Conservation (phyloP, 2,888 invertebrate species). For the Melanophora roralis region DNA sequence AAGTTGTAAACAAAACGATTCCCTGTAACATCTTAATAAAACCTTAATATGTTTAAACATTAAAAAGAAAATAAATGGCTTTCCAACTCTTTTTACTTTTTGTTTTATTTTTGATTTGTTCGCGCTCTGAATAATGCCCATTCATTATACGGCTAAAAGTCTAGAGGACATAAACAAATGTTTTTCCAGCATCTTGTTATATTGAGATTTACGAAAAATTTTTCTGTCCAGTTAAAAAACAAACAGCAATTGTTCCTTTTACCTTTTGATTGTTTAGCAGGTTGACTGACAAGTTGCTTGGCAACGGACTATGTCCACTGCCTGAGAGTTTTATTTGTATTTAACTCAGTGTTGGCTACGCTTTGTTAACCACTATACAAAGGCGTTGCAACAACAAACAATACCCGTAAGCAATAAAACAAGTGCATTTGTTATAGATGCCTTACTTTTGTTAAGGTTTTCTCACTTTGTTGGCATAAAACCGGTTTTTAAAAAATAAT, state of each 20-base stretch:
- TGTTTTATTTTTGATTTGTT: background rate
- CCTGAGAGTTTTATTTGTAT: constrained; percentile 1
- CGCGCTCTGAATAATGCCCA: constrained; percentile 41
- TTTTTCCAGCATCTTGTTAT: constrained; percentile 39
- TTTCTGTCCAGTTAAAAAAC: background rate
- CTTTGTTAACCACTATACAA: constrained; percentile 41
- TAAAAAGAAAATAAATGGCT: constrained; percentile 18
- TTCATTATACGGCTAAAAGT: constrained; percentile 45
- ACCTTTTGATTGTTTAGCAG: background rate
- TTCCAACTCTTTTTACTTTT: background rate
- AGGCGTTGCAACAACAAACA: constrained; percentile 6
- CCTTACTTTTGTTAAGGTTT: constrained; percentile 31
- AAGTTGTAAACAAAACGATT: constrained; percentile 34
- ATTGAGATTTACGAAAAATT: constrained; percentile 23
- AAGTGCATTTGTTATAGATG: too few species aligned
- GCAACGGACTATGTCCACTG: background rate
- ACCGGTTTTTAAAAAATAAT: too few species aligned
- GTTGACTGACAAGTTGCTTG: background rate
- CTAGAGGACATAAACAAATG: constrained; percentile 32
- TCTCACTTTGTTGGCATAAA: too few species aligned
- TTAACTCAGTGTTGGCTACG: constrained; percentile 10
- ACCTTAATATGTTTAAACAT: constrained; percentile 41
- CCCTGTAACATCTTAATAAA: constrained; percentile 29
- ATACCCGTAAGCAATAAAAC: constrained; percentile 1
- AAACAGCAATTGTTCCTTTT: constrained; percentile 17